Evolutionary conservation across 2,888 invertebrate species (phyloP).

Genomic region (Rhodophaea formosa): DNA sequence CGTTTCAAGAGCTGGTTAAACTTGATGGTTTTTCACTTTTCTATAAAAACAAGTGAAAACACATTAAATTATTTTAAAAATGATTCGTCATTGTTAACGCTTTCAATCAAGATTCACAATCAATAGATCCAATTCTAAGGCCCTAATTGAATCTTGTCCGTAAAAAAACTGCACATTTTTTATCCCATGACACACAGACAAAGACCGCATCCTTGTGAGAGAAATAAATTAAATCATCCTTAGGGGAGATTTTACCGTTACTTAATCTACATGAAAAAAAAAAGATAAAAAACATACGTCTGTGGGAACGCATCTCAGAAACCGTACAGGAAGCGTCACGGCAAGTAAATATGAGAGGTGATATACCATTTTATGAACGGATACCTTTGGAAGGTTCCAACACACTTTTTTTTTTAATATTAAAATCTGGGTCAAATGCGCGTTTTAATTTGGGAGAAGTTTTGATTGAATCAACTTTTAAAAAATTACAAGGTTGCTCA

Average conservation of each 20-base stretch:
- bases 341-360: conserved; percentile 72
- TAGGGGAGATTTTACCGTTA: conserved; percentile 78
- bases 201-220: conserved; percentile 73
- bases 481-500: too few relatives aligned
- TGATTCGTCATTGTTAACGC: too few relatives aligned
- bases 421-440: background rate
- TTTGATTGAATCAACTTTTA: too few relatives aligned
- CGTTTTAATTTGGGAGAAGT: too few relatives aligned
- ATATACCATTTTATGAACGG: conserved; percentile 64
- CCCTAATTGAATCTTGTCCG: conserved; percentile 28
- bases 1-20: too few relatives aligned
- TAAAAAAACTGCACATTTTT: conserved; percentile 45
- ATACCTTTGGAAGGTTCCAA: conserved; percentile 66
- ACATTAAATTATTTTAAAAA: too few relatives aligned
- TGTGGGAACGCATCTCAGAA: conserved; percentile 76
- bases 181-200: conserved; percentile 59
- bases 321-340: conserved; percentile 65
- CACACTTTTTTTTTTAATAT: conserved; percentile 12
- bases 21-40: too few relatives aligned
- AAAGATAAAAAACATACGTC: conserved; percentile 61
- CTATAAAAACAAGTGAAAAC: too few relatives aligned
- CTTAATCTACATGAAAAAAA: conserved; percentile 68
- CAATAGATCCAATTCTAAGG: conserved; percentile 18
- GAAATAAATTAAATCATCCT: conserved; percentile 78
- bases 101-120: background rate